These are phyloP conservation scores for Polypterus bichir DNA, from an alignment of 2,113 vertebrate species.

Conservation along the genomic window DNA sequence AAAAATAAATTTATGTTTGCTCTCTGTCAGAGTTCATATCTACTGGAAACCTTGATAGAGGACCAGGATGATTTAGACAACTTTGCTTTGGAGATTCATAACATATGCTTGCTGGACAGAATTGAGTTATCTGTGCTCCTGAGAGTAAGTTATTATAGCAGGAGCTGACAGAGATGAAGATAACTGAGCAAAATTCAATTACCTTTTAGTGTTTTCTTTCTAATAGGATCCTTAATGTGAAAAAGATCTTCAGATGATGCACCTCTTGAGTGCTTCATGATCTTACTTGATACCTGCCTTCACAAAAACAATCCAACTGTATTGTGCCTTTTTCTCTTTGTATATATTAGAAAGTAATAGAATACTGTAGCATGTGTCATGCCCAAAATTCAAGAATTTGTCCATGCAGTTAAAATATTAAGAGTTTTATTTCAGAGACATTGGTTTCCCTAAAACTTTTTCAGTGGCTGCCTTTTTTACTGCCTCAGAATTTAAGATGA, in stretches of 20 bases:
- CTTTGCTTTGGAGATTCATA: constrained; percentile 82
- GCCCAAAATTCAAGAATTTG: too few species aligned
- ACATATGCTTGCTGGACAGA: constrained; percentile 83
- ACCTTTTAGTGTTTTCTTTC: constrained; percentile 99
- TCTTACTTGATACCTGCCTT: constrained; percentile 48
- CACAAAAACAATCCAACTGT: constrained; percentile 19
- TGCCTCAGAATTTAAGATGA: too few species aligned
- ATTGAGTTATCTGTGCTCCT: constrained; percentile 94
- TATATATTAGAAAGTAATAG: too few species aligned
- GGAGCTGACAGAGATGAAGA: constrained; percentile 98
- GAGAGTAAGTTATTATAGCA: constrained; percentile 98
- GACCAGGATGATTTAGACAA: constrained; percentile 83
- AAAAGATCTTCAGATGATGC: constrained; percentile 89
- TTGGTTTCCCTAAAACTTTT: too few species aligned
- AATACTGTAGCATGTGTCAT: too few species aligned
- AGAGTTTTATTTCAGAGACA: too few species aligned
- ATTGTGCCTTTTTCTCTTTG: too few species aligned
- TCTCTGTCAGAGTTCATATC: constrained; percentile 85
- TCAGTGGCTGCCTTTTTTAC: too few species aligned
- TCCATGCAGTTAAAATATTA: too few species aligned
- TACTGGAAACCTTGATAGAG: constrained; percentile 71
- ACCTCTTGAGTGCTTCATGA: constrained; percentile 44
- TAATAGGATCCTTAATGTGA: constrained; percentile 99
- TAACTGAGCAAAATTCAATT: constrained; percentile 99
- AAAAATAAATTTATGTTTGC: constrained; percentile 86